These are phyloP conservation scores for Philereme transversata DNA, from an alignment of 2,888 invertebrate species.

Conservation along the genomic window DNA sequence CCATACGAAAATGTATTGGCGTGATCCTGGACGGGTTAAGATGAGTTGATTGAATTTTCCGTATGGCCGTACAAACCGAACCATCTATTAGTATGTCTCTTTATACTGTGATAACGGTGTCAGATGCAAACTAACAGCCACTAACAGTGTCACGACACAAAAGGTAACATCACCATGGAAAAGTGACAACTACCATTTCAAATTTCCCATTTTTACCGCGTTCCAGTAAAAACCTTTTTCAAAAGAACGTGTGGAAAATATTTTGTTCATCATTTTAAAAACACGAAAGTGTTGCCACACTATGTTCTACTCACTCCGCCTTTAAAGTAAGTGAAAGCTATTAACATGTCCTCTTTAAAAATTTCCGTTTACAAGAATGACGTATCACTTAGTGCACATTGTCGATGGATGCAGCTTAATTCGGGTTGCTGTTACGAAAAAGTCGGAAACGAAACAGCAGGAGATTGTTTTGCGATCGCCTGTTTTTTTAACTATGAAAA, in stretches of 20 bases:
- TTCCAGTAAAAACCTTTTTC: neutral
- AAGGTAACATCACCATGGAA: neutral
- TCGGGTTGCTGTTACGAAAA: slow-evolving; percentile 10
- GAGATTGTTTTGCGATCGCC: too few species aligned
- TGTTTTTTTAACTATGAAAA: too few species aligned
- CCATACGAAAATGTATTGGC: too few species aligned
- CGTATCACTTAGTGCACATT: slow-evolving; percentile 34
- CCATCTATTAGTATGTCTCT: too few species aligned
- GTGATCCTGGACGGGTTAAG: too few species aligned
- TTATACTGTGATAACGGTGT: too few species aligned
- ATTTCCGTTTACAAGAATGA: slow-evolving; percentile 33
- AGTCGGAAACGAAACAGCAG: too few species aligned
- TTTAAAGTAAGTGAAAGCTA: slow-evolving; percentile 29
- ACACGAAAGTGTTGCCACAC: slow-evolving; percentile 11
- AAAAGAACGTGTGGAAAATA: neutral
- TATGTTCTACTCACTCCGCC: slow-evolving; percentile 7
- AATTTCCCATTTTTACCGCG: neutral
- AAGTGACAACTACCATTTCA: neutral
- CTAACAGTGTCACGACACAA: too few species aligned
- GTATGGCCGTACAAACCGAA: too few species aligned
- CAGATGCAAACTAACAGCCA: too few species aligned
- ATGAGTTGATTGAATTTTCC: too few species aligned
- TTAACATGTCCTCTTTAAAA: slow-evolving; percentile 32
- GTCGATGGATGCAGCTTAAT: slow-evolving; percentile 32
- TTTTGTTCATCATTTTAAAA: neutral